Percentiles rank a stretch among this genome's conserved stretches.
Conservation (phyloP, 2,888 invertebrate genomes). For the Endomychus coccineus region DNA sequence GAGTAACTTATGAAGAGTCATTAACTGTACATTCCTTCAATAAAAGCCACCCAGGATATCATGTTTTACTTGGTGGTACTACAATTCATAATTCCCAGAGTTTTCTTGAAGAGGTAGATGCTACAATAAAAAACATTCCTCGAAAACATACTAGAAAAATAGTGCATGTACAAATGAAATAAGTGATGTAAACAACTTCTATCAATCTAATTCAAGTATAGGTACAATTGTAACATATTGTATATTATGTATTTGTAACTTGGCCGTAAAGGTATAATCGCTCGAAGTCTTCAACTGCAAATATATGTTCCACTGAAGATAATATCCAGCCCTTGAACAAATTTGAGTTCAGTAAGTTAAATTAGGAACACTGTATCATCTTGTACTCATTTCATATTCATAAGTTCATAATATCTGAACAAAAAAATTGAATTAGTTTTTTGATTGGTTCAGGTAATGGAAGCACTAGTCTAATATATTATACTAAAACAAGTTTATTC, state of each 20-base stretch:
- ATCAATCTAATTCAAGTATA: neutral
- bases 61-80: conserved; percentile 85
- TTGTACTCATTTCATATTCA: too few relatives aligned
- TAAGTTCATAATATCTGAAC: too few relatives aligned
- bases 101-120: conserved; percentile 68
- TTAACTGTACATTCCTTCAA: conserved; percentile 75
- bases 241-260: neutral
- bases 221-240: neutral
- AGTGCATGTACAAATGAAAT: conserved; percentile 30
- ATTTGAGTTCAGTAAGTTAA: too few relatives aligned
- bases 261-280: too few relatives aligned
- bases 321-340: too few relatives aligned
- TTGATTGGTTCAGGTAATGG: too few relatives aligned
- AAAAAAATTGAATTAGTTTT: too few relatives aligned
- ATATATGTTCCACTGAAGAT: too few relatives aligned
- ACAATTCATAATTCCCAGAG: conserved; percentile 80
- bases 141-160: conserved; percentile 40
- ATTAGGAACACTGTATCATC: too few relatives aligned
- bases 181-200: conserved; percentile 12
- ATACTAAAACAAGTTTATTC: too few relatives aligned
- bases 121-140: conserved; percentile 58
- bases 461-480: too few relatives aligned
- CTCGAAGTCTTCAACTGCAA: too few relatives aligned
- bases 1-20: conserved; percentile 94
- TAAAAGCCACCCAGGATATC: conserved; percentile 62